Evolutionary conservation across 1,140 invertebrate species (phyloP).

Genomic region (Berghia stephanieae): DNA sequence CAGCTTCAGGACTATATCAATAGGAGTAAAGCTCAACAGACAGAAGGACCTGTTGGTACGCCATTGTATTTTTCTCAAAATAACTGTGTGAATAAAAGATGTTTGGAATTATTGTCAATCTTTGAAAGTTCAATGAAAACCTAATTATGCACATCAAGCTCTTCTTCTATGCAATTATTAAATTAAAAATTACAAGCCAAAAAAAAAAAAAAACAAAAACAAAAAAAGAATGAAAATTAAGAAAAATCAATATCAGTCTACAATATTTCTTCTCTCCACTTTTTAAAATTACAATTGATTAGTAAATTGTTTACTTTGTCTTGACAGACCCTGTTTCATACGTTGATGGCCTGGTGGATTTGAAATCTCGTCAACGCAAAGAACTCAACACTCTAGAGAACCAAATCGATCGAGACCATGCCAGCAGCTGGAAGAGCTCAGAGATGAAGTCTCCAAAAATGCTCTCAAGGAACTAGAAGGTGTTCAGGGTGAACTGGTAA

Average conservation of each 20-base stretch:
- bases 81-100: no score
- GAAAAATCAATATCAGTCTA: no score
- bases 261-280: no score
- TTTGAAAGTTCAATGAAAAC: no score
- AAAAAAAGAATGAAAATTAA: no score
- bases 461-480: conserved; percentile 48
- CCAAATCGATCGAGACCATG: conserved; percentile 55
- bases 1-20: conserved; percentile 49
- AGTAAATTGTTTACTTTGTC: no score
- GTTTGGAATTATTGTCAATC: no score
- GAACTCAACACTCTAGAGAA: conserved; percentile 54
- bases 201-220: no score
- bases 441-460: conserved; percentile 38
- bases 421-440: conserved; percentile 43
- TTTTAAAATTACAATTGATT: no score
- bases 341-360: conserved; percentile 42
- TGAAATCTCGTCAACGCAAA: conserved; percentile 52
- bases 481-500: conserved; percentile 40
- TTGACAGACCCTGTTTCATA: conserved; percentile 52
- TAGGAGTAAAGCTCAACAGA: conserved; percentile 47
- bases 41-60: conserved; percentile 56
- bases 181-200: no score
- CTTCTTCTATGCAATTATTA: no score
- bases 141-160: no score
- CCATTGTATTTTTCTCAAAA: not conserved